These are phyloP conservation scores for Donacobius atricapilla DNA, from an alignment of 2,113 vertebrate genomes.

Conservation along the genomic window DNA sequence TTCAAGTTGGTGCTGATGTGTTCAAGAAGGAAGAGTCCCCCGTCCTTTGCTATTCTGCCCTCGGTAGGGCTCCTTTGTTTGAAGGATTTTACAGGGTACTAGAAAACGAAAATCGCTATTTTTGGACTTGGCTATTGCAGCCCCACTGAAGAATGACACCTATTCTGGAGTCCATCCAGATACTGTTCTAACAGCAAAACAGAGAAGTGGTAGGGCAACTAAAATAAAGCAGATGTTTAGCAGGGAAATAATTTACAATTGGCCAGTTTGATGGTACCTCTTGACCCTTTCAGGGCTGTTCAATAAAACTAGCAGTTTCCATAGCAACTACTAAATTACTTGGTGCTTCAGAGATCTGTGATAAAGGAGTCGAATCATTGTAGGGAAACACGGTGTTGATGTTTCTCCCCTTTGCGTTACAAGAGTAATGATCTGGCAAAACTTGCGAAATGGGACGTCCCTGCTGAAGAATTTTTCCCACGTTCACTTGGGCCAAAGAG, in stretches of 20 bases:
- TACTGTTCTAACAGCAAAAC: neutral
- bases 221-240: conserved; percentile 38
- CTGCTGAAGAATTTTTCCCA: conserved; percentile 50
- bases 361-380: neutral
- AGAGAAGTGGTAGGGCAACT: neutral
- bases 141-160: neutral
- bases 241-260: neutral
- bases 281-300: conserved; percentile 46
- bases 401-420: neutral
- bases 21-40: neutral
- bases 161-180: neutral
- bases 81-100: neutral
- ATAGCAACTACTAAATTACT: conserved; percentile 54
- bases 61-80: neutral
- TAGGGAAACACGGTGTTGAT: neutral
- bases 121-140: neutral
- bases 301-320: conserved; percentile 45
- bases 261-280: conserved; percentile 7
- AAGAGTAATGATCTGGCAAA: conserved; percentile 6
- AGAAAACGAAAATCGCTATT: neutral
- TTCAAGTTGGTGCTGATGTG: neutral
- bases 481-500: conserved; percentile 16
- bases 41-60: neutral
- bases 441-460: neutral
- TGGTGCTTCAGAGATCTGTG: conserved; percentile 35